phyloP scores from a whole-genome alignment of 2,888 invertebrate species.

The Girardia tigrina region DNA sequence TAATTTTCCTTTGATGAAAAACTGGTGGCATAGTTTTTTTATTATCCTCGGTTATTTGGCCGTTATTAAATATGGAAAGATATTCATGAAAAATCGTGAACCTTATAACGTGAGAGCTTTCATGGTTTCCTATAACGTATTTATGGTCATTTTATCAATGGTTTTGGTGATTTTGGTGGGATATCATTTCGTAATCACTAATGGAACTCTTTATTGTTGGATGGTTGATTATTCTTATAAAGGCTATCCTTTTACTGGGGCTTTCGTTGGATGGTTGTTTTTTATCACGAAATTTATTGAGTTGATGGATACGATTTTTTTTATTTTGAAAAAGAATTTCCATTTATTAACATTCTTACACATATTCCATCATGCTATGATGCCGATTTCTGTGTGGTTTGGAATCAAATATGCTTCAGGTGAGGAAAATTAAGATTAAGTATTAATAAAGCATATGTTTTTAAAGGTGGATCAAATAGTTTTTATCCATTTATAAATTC shows the following conservation, averaged over 20 bases:
- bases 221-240: background rate
- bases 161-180: background rate
- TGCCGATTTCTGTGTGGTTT: conserved; percentile 47
- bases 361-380: conserved; percentile 48
- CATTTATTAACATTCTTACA: conserved; percentile 47
- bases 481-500: conserved; percentile 47
- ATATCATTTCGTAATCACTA: background rate
- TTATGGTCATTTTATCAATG: background rate
- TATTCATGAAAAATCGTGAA: background rate
- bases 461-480: conserved; percentile 43
- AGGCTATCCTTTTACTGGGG: background rate
- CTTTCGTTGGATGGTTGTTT: conserved; percentile 39
- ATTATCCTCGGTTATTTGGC: background rate
- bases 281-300: conserved; percentile 51
- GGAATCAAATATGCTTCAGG: conserved; percentile 44
- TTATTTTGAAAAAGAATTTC: conserved; percentile 47
- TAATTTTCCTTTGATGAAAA: background rate
- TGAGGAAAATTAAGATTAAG: background rate
- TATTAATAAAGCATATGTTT: background rate
- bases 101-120: background rate
- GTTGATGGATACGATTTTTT: conserved; percentile 50
- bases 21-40: background rate
- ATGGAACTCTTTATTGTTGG: background rate
- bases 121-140: background rate
- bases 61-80: background rate